Evolutionary conservation across 2,888 invertebrate species (phyloP).

Genomic region (Polyommatus iphigenia): DNA sequence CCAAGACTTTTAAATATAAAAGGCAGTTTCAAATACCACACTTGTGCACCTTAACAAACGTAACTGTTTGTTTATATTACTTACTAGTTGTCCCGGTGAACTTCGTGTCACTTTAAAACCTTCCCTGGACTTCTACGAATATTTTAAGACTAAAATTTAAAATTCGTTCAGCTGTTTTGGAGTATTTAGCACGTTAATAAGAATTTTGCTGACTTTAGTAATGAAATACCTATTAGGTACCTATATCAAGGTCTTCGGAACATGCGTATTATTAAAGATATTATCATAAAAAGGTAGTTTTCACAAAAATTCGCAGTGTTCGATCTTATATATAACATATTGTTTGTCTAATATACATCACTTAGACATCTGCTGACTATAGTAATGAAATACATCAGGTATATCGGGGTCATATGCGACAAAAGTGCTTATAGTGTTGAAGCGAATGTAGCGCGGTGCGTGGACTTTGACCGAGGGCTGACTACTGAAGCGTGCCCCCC

Average conservation of each 20-base stretch:
- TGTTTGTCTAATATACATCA: background rate
- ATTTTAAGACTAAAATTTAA: no score
- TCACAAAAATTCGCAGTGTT: no score
- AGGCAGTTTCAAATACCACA: no score
- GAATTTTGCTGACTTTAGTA: background rate
- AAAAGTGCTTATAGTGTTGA: conserved; percentile 14
- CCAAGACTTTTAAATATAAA: no score
- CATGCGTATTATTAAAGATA: background rate
- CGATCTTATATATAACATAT: no score
- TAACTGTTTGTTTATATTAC: no score
- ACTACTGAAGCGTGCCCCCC: conserved; percentile 3
- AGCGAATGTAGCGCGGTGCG: conserved; percentile 4
- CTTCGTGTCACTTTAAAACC: no score
- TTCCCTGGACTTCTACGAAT: no score
- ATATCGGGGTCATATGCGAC: conserved; percentile 25
- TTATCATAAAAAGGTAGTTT: no score
- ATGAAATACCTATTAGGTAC: background rate
- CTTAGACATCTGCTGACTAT: background rate
- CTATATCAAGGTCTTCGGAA: background rate
- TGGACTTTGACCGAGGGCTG: conserved; percentile 1
- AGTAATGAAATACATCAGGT: background rate
- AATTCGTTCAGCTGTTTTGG: no score
- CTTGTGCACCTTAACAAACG: no score
- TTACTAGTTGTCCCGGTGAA: no score
- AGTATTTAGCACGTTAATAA: background rate